Percentiles rank a stretch among this genome's conserved stretches.
These are phyloP conservation scores for Ophion slaviceki DNA, from an alignment of 2,888 invertebrate species.

Conservation along the genomic window DNA sequence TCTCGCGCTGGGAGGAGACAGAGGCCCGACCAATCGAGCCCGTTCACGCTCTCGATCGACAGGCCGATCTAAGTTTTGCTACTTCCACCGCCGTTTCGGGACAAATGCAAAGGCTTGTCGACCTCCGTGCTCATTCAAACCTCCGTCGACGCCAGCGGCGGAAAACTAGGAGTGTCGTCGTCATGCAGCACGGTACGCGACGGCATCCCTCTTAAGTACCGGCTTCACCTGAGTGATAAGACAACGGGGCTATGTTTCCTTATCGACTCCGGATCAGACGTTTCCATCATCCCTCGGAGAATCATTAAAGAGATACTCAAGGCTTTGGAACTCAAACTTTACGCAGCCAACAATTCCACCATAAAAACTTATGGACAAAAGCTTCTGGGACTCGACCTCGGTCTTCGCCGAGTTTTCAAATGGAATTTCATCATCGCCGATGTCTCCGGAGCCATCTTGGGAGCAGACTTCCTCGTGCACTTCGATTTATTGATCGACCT, in stretches of 20 bases:
- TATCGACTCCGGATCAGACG: constrained; percentile 60
- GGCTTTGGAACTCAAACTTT: neutral
- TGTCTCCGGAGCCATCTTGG: constrained; percentile 49
- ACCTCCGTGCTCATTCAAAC: neutral
- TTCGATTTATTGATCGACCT: constrained; percentile 33
- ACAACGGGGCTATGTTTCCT: constrained; percentile 34
- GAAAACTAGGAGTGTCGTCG: too few species aligned
- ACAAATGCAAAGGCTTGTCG: neutral
- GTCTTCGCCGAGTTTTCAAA: constrained; percentile 46
- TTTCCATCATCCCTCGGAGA: constrained; percentile 59
- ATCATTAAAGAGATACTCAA: neutral
- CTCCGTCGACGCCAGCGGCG: too few species aligned
- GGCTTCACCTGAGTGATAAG: neutral
- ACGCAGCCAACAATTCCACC: constrained; percentile 40
- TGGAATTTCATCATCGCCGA: constrained; percentile 26
- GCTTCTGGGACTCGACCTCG: constrained; percentile 38
- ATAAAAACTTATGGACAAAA: constrained; percentile 46
- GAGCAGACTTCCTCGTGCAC: constrained; percentile 59
- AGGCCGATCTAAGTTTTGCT: constrained; percentile 13
- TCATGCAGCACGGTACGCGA: constrained; percentile 2
- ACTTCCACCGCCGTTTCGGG: constrained; percentile 6
- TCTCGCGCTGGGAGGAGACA: too few species aligned
- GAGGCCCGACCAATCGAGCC: too few species aligned
- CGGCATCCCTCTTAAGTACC: constrained; percentile 30
- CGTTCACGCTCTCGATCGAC: too few species aligned